Percentiles rank a stretch among this genome's conserved stretches.
Evolutionary conservation across 2,797 vertebrate genomes (phyloP).

Genomic region (Brachyalestes nurse): DNA sequence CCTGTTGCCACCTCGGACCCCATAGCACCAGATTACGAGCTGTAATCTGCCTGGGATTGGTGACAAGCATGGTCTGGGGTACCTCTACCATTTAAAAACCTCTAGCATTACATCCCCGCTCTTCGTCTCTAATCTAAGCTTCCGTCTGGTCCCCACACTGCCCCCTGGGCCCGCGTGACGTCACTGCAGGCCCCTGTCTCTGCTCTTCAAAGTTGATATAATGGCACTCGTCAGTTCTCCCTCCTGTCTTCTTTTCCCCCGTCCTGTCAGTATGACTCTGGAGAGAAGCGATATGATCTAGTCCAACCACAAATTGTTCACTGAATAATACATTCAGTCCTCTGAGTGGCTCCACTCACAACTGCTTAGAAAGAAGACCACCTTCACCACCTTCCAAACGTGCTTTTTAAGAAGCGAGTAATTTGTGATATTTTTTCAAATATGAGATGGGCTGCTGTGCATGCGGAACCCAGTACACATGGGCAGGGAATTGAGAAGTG

Average conservation of each 20-base stretch:
- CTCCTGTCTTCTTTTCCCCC: constrained; percentile 60
- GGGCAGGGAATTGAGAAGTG: constrained; percentile 80
- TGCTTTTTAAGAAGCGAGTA: constrained; percentile 62
- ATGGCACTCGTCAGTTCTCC: constrained; percentile 73
- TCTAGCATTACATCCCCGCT: constrained; percentile 62
- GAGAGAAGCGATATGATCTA: constrained; percentile 41
- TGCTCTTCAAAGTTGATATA: constrained; percentile 53
- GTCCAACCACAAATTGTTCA: constrained; percentile 46
- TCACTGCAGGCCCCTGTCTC: constrained; percentile 48
- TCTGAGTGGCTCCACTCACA: constrained; percentile 59
- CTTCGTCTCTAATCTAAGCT: constrained; percentile 42
- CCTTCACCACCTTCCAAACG: constrained; percentile 55
- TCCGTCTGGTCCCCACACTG: constrained; percentile 20
- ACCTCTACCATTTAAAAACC: constrained; percentile 59
- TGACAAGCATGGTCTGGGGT: constrained; percentile 73
- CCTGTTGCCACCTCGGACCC: constrained; percentile 43
- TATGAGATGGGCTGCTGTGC: constrained; percentile 74
- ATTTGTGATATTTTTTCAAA: constrained; percentile 73
- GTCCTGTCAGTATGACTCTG: constrained; percentile 72
- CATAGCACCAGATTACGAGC: constrained; percentile 71
- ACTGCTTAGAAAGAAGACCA: constrained; percentile 63
- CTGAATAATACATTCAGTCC: constrained; percentile 46
- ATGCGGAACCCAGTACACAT: constrained; percentile 78
- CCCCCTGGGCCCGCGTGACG: constrained; percentile 68
- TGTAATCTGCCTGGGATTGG: constrained; percentile 72